Evolutionary conservation across 2,113 vertebrate genomes (phyloP), one percentile per base, ranked within the genome.

Genomic region (Pleuronectes platessa): DNA sequence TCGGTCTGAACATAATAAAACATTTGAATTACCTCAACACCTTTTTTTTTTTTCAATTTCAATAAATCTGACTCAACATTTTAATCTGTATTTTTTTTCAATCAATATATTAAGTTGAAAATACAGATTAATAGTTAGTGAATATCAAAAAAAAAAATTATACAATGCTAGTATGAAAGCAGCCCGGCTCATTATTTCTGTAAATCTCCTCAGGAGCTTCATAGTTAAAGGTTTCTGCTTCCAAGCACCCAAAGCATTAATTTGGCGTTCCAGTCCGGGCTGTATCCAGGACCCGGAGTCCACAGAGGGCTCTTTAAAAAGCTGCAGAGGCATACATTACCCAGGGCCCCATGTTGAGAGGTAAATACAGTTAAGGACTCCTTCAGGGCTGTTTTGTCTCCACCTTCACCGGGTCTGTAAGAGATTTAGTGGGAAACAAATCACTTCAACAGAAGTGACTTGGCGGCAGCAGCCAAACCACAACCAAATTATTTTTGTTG

Each of bases 361-460:
- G 82, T 89, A 91, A 91, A 92, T 90, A 87, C 78, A 86, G 75
- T 83, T 73, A 71, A 91, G 37, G 47, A 65, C 79, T 84, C 74
- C 83, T 88, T 73, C 35, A 86, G 61, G 65, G 37, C 62, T 61
- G 68, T 79, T 89, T 81, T 71, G 58, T 71, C 69, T 87, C 75
- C 67, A 80, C 59, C 78, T 82, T 78, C 35, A 58, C 78, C 63
- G 49, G 68, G 84, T 74, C 89, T 90, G 87, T 56, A 71, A 85
- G 79, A 90, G 66, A 87, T 92, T 91, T 92, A 79, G 79, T 79
- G 75, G 82, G 78, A 67, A 71, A 77, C 12, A 67, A 80, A 62
- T 62, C 14, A 21, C 86, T 75, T 86, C 89, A 85, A 75, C 85
- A 77, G 82, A 84, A 87, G 86, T 80, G 67, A 90, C 92, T 89